Conservation (phyloP, 2,113 vertebrate species). For the Nettapus auritus region DNA sequence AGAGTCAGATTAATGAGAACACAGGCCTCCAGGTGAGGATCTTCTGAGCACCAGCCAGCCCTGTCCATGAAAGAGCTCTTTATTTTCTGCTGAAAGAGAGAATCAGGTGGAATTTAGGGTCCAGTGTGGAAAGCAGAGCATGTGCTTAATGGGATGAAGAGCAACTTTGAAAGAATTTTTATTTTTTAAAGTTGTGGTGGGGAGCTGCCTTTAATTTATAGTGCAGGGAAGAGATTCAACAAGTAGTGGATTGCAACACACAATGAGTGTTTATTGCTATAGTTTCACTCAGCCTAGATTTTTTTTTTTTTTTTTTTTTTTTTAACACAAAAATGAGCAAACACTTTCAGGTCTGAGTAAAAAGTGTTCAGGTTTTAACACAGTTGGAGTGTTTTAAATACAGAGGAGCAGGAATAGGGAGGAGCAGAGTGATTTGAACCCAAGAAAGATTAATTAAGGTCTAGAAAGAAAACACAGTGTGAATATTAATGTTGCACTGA, state of each 20-base stretch:
- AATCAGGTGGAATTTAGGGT: not conserved
- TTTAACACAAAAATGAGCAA: not conserved
- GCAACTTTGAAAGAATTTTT: not conserved
- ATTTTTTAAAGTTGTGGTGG: not conserved
- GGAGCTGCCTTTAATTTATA: not conserved
- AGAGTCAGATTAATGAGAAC: not conserved
- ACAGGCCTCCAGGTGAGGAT: not conserved
- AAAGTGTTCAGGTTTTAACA: not conserved
- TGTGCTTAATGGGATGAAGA: not conserved
- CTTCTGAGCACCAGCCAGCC: not conserved
- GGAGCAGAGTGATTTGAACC: not conserved
- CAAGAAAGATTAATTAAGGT: not conserved
- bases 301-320: not conserved
- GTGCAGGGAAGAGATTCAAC: not conserved
- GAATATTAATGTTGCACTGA: not conserved
- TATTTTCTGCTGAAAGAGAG: not conserved
- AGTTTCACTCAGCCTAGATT: not conserved
- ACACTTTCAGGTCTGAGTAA: not conserved
- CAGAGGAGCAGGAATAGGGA: not conserved
- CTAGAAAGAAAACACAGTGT: not conserved
- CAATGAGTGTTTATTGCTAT: fast-evolving
- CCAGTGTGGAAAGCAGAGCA: not conserved
- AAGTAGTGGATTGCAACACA: not conserved
- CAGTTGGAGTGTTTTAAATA: not conserved
- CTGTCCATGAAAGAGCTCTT: not conserved